Evolutionary conservation across 2,888 invertebrate species (phyloP).

Genomic region (Drosophila kambysellisi): DNA sequence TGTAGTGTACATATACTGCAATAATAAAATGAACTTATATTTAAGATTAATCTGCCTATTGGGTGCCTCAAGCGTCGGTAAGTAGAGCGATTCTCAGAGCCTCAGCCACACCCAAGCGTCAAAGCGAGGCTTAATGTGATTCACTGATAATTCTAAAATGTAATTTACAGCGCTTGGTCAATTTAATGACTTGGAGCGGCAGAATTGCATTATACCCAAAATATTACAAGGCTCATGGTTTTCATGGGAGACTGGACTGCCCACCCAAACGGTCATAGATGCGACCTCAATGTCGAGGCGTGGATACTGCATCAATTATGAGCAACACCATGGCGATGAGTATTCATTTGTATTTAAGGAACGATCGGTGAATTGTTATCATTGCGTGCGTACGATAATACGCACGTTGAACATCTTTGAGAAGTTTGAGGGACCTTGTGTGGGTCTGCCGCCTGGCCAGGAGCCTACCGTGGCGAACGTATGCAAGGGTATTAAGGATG

Average conservation of each 20-base stretch:
- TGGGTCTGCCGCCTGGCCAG: slow-evolving; percentile 88
- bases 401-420: slow-evolving; percentile 95
- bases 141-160: slow-evolving; percentile 36
- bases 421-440: slow-evolving; percentile 94
- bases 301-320: slow-evolving; percentile 90
- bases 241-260: slow-evolving; percentile 93
- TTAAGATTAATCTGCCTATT: slow-evolving; percentile 51
- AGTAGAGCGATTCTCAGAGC: slow-evolving; percentile 27
- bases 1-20: slow-evolving; percentile 8
- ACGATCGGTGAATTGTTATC: slow-evolving; percentile 88
- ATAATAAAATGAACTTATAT: slow-evolving; percentile 45
- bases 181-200: slow-evolving; percentile 70
- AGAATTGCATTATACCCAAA: slow-evolving; percentile 90
- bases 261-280: slow-evolving; percentile 93
- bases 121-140: slow-evolving; percentile 52
- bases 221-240: slow-evolving; percentile 95
- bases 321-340: slow-evolving; percentile 90
- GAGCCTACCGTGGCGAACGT: slow-evolving; percentile 91
- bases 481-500: slow-evolving; percentile 90
- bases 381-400: slow-evolving; percentile 93
- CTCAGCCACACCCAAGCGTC: slow-evolving; percentile 69
- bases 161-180: slow-evolving; percentile 50
- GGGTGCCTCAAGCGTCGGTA: slow-evolving; percentile 48
- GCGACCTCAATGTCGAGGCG: slow-evolving; percentile 91
- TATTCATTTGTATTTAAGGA: slow-evolving; percentile 93